A percentile compares a stretch with the other conserved stretches of the same genome.
phyloP scores from a whole-genome alignment of 2,797 vertebrate genomes.

The Graptemys geographica region DNA sequence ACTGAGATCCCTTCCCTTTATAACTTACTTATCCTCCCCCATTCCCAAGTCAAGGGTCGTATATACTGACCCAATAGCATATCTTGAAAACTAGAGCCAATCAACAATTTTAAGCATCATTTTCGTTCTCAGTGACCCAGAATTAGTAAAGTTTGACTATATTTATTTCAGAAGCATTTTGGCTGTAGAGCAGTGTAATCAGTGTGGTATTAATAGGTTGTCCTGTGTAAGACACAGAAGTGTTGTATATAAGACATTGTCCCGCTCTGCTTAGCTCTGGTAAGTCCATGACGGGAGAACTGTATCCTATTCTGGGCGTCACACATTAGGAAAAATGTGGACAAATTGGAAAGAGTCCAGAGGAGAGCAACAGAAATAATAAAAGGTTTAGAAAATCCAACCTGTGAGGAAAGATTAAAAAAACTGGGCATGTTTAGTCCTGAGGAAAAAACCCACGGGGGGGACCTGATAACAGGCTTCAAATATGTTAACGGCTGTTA shows the following conservation, averaged over 20 bases:
- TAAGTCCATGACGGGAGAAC: background rate
- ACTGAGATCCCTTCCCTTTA: too few species aligned
- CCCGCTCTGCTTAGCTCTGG: background rate
- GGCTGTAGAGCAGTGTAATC: too few species aligned
- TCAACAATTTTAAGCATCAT: too few species aligned
- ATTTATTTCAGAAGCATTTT: too few species aligned
- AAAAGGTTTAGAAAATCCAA: background rate
- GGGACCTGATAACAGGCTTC: background rate
- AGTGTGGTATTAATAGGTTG: background rate
- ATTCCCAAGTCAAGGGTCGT: too few species aligned
- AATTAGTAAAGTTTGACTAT: too few species aligned
- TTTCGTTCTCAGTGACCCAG: too few species aligned
- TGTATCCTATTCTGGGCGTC: too few species aligned
- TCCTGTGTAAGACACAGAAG: background rate
- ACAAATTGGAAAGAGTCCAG: background rate
- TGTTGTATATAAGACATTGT: background rate
- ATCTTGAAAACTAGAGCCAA: too few species aligned
- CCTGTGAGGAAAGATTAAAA: background rate
- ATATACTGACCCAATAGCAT: too few species aligned
- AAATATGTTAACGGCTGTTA: background rate
- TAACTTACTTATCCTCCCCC: too few species aligned
- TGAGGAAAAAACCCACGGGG: background rate
- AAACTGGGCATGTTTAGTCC: background rate
- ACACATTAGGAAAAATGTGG: background rate
- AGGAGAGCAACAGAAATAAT: background rate